Base-by-base conservation (phyloP, 2,113 vertebrate genomes). In the Phodopus roborovskii region DNA sequence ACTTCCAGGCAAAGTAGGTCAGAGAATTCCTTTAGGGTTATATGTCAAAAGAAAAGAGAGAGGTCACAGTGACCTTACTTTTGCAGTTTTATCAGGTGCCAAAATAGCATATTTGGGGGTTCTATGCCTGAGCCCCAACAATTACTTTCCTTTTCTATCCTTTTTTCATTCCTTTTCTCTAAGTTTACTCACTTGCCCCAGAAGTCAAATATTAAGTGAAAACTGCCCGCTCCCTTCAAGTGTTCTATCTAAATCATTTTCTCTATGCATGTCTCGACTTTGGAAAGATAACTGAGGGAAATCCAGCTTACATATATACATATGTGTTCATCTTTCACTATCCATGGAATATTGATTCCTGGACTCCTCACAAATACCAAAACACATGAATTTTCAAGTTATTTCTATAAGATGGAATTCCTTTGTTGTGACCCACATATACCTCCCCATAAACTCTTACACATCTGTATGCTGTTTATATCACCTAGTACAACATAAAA, bases 161-260 rank as follows among this genome's bases (percentile, higher is more conserved):
- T 73, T 20, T 1, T 90, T 71, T 12, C 58, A 74, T 88, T 84
- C 7, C 56, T 81, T 93, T 50, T 73, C 39, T 91, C 22, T 78
- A 74, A 56, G 39, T 64, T 45, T 62, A 30, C 45, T 64, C 53
- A 70, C 53, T 75, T 73, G 60, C 15, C 48, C n/a, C 60, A 94
- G 84, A 92, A 93, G 42, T 70, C 71, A 95, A 91, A 91, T 39
- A 60, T 62, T 64, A 84, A 68, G 42, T 96, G n/a, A 90, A 89
- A 70, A 68, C 90, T 78, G 24, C 66, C 87, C 93, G 30, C 73
- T 73, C 12, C 48, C 36, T 88, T 71, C 28, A 50, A 83, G 24
- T 50, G 92, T 81, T 50, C 71, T 20, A 62, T n/a, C 82, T n/a
- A 79, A 88, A n/a, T 88, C 8, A 70, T 81, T 94, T 94, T 92